Evolutionary conservation across 2,888 invertebrate genomes (phyloP).

Genomic region (Lordiphosa fenestrarum): DNA sequence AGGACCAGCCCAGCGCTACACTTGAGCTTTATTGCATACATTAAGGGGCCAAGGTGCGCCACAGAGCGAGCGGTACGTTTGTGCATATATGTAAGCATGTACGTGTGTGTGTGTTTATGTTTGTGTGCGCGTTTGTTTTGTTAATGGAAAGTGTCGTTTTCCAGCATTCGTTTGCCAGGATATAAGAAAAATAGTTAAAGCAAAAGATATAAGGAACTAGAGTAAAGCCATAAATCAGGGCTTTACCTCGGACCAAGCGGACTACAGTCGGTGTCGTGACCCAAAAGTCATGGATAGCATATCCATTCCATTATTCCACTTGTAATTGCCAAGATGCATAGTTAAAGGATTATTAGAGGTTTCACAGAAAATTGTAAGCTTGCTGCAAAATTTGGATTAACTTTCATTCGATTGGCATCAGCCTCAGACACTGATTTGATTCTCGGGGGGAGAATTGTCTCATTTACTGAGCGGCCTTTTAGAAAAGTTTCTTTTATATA

Average conservation of each 20-base stretch:
- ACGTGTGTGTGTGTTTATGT: constrained; percentile 23
- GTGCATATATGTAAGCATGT: constrained; percentile 16
- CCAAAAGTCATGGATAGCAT: constrained; percentile 25
- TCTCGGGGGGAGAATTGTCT: too few species aligned
- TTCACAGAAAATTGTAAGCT: too few species aligned
- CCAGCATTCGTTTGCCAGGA: constrained; percentile 19
- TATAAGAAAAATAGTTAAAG: constrained; percentile 3
- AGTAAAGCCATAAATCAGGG: constrained; percentile 30
- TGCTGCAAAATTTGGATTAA: too few species aligned
- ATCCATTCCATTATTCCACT: constrained; percentile 21
- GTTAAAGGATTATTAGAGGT: too few species aligned
- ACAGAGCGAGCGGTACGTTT: constrained; percentile 27
- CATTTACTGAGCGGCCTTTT: too few species aligned
- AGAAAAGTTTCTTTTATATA: too few species aligned
- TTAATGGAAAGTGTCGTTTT: constrained; percentile 64
- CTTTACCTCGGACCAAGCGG: constrained; percentile 10
- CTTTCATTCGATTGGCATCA: too few species aligned
- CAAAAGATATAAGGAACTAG: constrained; percentile 1
- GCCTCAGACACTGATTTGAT: too few species aligned
- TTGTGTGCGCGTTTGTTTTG: constrained; percentile 47
- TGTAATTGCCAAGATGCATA: too few species aligned
- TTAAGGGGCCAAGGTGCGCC: constrained; percentile 70
- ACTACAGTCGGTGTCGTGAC: constrained; percentile 24
- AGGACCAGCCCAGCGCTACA: constrained; percentile 54
- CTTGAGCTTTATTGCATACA: constrained; percentile 73